These are phyloP conservation scores for Glossophaga mutica DNA, from an alignment of 2,797 vertebrate species.

Conservation along the genomic window DNA sequence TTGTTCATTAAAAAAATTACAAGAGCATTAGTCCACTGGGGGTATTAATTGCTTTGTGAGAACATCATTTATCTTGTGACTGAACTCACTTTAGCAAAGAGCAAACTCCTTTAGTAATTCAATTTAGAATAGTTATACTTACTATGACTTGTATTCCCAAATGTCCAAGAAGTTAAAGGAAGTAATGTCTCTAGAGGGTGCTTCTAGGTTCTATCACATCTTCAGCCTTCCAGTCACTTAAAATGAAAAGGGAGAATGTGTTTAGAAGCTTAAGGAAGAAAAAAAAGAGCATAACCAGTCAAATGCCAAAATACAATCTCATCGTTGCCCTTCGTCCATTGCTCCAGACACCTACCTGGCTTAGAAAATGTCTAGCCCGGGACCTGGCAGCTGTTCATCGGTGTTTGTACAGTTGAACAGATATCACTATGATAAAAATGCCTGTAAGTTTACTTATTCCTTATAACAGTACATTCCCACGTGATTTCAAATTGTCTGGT, in stretches of 20 bases:
- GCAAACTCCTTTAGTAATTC: neutral
- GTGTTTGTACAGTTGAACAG: neutral
- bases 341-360: neutral
- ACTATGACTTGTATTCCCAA: neutral
- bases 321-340: neutral
- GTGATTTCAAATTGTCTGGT: conserved; percentile 4
- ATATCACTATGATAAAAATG: neutral
- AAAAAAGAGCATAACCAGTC: neutral
- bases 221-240: neutral
- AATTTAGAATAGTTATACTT: neutral
- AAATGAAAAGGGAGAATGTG: neutral
- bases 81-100: conserved; percentile 37
- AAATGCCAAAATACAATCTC: neutral
- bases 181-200: neutral
- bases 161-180: neutral
- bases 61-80: conserved; percentile 26
- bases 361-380: neutral
- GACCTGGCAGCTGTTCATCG: neutral
- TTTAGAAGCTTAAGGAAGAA: neutral
- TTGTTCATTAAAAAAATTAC: conserved; percentile 38
- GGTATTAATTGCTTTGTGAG: conserved; percentile 18
- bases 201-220: neutral
- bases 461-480: neutral
- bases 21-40: neutral
- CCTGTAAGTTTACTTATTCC: neutral